Evolutionary conservation across 2,113 vertebrate genomes (phyloP), one percentile per base, ranked within the genome.

Genomic region (Phalacrocorax brasilianus): DNA sequence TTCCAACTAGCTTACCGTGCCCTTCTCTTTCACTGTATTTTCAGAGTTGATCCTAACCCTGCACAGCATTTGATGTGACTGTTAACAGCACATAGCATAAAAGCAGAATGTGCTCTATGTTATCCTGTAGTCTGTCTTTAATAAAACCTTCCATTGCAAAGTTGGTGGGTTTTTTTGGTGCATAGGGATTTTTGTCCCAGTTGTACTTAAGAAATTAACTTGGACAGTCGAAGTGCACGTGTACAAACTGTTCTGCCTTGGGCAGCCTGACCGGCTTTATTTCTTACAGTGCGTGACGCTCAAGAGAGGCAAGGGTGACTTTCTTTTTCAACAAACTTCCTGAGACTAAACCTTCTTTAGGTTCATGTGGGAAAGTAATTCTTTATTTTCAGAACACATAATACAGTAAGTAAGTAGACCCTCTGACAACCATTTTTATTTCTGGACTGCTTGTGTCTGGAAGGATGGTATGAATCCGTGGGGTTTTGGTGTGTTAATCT

Each of bases 401-500:
- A 42, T n/a, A 27, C 11, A 44, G 22, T 42, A 33, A 73, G 5
- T n/a, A 76, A 65, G 40, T 38, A 66, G 58, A 19, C 27, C 16
- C 3, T 88, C 42, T 53, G 67, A 74, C 33, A 33, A 17, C 4
- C 42, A 12, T 42, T 80, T 89, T 89, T 80, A 42, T 80, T 89
- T 77, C 65, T 85, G 56, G 18, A 15, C 19, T 73, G 42, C 63
- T 74, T 74, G 40, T 79, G 63, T 49, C 90, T 74, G 75, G 67
- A 77, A 66, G 32, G 27, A 14, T 50, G 53, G 9, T 70, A 17
- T 35, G 40, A 86, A 35, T 62, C 79, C 47, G 5, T 32, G 19
- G 22, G 9, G 0, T 50, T 79, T 79, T 0, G 0, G 6, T 35
- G 22, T 70, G 59, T 91, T 81, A 56, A 22, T 53, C 32, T 82